Evolutionary conservation across 2,113 vertebrate species (phyloP).

Genomic region (Rhabdornis inornatus): DNA sequence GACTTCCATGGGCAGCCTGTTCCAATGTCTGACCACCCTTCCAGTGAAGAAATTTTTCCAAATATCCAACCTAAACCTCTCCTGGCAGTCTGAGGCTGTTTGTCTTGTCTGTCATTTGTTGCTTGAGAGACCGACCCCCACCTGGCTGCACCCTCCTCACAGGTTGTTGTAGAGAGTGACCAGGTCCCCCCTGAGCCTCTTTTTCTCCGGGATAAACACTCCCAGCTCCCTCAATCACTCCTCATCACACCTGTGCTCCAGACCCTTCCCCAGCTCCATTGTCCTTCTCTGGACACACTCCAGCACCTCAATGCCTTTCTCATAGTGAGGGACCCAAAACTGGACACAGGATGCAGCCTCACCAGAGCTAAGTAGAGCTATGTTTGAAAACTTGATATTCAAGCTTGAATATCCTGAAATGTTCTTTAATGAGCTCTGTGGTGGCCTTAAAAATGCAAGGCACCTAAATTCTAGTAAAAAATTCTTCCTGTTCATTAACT

Average conservation of each 20-base stretch:
- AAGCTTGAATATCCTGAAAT: background rate
- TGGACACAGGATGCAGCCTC: no score
- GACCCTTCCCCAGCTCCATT: background rate
- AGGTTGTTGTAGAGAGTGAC: rapidly evolving
- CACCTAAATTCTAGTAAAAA: background rate
- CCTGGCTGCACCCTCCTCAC: background rate
- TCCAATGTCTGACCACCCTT: background rate
- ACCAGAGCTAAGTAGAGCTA: background rate
- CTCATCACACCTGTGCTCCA: background rate
- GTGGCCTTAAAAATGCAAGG: background rate
- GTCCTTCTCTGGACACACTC: rapidly evolving
- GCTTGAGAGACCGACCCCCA: rapidly evolving
- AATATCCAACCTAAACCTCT: background rate
- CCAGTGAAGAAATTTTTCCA: background rate
- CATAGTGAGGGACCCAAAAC: background rate
- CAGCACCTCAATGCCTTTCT: background rate
- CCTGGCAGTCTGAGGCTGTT: background rate
- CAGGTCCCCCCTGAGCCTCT: background rate
- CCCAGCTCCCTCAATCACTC: background rate
- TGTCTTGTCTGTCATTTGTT: background rate
- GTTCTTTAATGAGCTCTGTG: background rate
- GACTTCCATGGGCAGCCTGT: background rate
- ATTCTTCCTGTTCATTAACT: background rate
- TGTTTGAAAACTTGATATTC: background rate
- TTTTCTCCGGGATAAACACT: background rate